Conservation (phyloP, 2,113 vertebrate species). For the Diadophis punctatus region DNA sequence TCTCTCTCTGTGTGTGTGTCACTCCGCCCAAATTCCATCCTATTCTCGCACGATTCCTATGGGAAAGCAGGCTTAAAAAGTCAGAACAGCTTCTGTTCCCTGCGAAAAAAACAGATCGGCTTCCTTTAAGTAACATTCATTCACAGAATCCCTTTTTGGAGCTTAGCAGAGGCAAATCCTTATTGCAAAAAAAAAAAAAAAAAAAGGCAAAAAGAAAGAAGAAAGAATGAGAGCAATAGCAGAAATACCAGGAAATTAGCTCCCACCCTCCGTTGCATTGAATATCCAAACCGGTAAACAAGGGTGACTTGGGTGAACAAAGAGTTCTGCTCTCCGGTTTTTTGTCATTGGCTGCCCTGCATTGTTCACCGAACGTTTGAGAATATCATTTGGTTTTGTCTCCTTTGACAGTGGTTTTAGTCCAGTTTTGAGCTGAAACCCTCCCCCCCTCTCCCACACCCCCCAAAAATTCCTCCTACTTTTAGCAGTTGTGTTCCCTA, state of each 20-base stretch:
- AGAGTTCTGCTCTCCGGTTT: not conserved
- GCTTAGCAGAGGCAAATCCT: slow-evolving; percentile 50
- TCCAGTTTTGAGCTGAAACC: not conserved
- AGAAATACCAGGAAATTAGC: slow-evolving; percentile 31
- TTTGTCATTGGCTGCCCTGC: not conserved
- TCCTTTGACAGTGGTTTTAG: not conserved
- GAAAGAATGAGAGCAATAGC: slow-evolving; percentile 34
- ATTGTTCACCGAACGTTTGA: not conserved
- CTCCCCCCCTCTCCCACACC: too few relatives aligned
- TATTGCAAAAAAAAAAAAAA: slow-evolving; percentile 48
- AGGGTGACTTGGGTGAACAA: not conserved
- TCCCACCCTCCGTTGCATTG: not conserved
- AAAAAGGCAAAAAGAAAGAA: too few relatives aligned
- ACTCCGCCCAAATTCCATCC: slow-evolving; percentile 61
- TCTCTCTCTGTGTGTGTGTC: slow-evolving; percentile 49
- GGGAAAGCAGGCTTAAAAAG: slow-evolving; percentile 59
- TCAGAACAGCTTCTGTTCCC: slow-evolving; percentile 44
- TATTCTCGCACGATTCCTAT: slow-evolving; percentile 60
- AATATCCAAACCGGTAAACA: not conserved
- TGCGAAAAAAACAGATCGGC: slow-evolving; percentile 64
- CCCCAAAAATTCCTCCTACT: not conserved
- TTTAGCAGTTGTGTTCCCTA: not conserved
- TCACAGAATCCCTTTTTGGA: slow-evolving; percentile 59
- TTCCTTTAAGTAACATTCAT: slow-evolving; percentile 66
- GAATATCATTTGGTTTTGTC: not conserved